A percentile compares a stretch with the other conserved stretches of the same genome.
These are phyloP conservation scores for Tetrao urogallus DNA, from an alignment of 2,113 vertebrate genomes.

Conservation along the genomic window DNA sequence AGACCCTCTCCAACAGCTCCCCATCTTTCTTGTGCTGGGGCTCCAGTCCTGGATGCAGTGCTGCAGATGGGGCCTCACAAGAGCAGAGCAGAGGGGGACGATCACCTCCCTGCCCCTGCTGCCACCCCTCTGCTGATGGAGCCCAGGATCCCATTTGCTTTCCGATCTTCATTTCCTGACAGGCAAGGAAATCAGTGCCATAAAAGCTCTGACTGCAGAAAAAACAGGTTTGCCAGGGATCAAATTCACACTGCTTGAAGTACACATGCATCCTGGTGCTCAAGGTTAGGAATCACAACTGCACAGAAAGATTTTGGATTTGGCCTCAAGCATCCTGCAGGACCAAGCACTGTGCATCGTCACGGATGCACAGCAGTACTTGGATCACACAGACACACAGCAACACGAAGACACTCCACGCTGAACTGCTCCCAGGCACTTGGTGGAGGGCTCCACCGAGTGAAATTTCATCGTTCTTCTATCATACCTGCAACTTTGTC, in stretches of 20 bases:
- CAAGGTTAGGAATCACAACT: background rate
- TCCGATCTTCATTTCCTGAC: background rate
- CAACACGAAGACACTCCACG: background rate
- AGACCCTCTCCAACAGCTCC: no score
- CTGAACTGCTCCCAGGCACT: background rate
- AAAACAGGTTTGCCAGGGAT: background rate
- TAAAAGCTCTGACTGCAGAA: background rate
- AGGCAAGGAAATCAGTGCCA: background rate
- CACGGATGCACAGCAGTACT: background rate
- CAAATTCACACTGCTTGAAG: background rate
- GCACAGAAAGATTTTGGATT: background rate
- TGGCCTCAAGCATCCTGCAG: background rate
- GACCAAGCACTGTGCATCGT: no score
- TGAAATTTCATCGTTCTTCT: background rate
- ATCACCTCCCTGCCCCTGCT: no score
- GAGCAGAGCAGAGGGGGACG: no score
- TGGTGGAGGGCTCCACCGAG: background rate
- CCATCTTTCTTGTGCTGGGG: no score
- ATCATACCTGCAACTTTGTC: conserved; percentile 96
- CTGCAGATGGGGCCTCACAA: no score
- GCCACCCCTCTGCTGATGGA: no score
- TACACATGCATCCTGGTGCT: background rate
- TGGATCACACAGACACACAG: background rate
- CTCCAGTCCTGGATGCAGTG: no score
- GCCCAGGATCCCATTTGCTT: no score